Evolutionary conservation across 1,140 invertebrate species (phyloP).

Genomic region (Cheumatopsyche charites): DNA sequence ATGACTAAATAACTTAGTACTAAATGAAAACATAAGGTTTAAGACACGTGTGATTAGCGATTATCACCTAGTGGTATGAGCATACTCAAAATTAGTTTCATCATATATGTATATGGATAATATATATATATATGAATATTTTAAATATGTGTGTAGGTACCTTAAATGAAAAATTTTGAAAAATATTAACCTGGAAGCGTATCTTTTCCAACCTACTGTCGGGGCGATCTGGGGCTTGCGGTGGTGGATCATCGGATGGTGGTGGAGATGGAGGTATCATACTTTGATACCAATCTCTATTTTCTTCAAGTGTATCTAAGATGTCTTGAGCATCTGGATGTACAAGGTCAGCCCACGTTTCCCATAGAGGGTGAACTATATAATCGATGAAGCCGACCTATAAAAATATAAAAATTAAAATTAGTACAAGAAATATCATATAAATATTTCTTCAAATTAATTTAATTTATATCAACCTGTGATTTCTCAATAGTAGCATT

Average conservation of each 20-base stretch:
- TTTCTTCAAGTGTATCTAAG: constrained; percentile 96
- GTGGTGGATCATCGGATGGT: constrained; percentile 64
- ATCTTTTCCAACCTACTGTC: constrained; percentile 67
- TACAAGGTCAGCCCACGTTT: constrained; percentile 99
- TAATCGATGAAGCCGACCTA: constrained; percentile 99
- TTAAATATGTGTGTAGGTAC: background rate
- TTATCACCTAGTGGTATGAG: no score
- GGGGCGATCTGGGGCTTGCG: constrained; percentile 55
- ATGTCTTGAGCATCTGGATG: constrained; percentile 98
- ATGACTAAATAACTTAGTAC: no score
- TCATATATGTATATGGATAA: no score
- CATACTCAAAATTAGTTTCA: no score
- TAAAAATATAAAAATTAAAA: background rate
- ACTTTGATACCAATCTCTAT: constrained; percentile 96
- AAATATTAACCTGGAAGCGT: constrained; percentile 68
- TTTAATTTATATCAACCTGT: constrained; percentile 67
- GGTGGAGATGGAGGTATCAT: constrained; percentile 82
- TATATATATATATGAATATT: no score
- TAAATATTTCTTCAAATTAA: no score
- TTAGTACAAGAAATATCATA: no score
- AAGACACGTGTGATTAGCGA: no score
- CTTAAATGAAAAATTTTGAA: constrained; percentile 2
- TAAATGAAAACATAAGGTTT: no score
- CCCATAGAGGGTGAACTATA: constrained; percentile 98
- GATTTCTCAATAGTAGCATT: constrained; percentile 97